Conservation (phyloP, 2,113 vertebrate genomes). For the Heteronetta atricapilla region DNA sequence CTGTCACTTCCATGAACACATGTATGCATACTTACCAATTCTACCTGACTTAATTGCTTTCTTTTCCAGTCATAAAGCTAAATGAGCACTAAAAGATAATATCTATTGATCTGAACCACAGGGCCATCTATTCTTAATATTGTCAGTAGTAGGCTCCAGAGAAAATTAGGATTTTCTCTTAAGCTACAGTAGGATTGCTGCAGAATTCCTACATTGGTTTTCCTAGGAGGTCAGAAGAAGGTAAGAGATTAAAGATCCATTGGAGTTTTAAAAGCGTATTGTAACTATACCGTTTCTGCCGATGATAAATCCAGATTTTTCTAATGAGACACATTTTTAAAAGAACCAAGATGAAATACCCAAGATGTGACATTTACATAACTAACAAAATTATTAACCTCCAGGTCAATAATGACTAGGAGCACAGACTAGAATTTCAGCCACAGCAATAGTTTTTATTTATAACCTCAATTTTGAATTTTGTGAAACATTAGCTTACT, state of each 20-base stretch:
- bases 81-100: conserved; percentile 32
- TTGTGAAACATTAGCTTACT: neutral
- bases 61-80: conserved; percentile 35
- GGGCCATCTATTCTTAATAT: neutral
- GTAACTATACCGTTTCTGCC: neutral
- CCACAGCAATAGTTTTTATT: neutral
- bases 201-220: neutral
- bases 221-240: neutral
- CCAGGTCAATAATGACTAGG: neutral
- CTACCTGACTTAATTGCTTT: conserved; percentile 43
- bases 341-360: neutral
- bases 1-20: neutral
- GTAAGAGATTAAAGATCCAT: neutral
- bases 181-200: neutral
- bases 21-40: neutral
- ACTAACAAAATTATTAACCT: neutral
- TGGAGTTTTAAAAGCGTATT: neutral
- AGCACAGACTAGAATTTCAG: neutral
- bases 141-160: neutral
- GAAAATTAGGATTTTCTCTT: neutral
- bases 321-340: neutral
- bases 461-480: neutral
- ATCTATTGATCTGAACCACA: conserved; percentile 12
- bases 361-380: neutral
- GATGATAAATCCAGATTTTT: neutral